Percentiles rank a stretch among this genome's conserved stretches.
Evolutionary conservation across 92 coral and sea anemone species (phyloP).

Genomic region (Phenganax subtilis): DNA sequence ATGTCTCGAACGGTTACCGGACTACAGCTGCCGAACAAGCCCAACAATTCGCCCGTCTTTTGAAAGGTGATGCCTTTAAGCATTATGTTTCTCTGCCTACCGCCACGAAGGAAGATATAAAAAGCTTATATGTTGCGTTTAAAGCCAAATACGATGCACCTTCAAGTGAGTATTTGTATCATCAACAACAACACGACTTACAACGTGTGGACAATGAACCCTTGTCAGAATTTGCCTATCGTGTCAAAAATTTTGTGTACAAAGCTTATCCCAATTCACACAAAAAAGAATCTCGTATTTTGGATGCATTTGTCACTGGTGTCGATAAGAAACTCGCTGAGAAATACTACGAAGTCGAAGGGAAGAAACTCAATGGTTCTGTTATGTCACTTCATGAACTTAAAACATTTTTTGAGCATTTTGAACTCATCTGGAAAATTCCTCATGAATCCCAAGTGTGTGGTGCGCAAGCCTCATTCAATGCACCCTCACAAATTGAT

Average conservation of each 20-base stretch:
- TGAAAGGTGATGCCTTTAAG: constrained; percentile 14
- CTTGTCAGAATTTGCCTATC: constrained; percentile 15
- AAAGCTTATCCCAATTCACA: constrained; percentile 20
- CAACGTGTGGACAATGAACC: neutral
- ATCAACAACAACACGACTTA: neutral
- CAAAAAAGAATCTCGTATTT: constrained; percentile 4
- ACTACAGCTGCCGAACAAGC: constrained; percentile 16
- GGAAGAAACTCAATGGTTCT: constrained; percentile 10
- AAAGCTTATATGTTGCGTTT: neutral
- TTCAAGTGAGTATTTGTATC: neutral
- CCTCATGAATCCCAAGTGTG: constrained; percentile 13
- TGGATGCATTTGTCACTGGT: constrained; percentile 32
- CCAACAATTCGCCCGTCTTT: constrained; percentile 24
- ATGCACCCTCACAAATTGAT: neutral
- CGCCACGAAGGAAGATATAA: neutral
- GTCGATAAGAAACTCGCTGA: constrained; percentile 1
- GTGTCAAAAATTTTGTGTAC: constrained; percentile 20
- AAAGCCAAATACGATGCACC: constrained; percentile 14
- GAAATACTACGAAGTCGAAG: constrained; percentile 16
- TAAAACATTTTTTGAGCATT: neutral
- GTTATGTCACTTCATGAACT: neutral
- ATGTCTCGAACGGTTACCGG: neutral
- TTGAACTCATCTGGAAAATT: constrained; percentile 16
- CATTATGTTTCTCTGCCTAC: neutral
- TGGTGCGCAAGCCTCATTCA: neutral